Conservation (phyloP, 2,888 invertebrate genomes). For the Flexamia atlantica region DNA sequence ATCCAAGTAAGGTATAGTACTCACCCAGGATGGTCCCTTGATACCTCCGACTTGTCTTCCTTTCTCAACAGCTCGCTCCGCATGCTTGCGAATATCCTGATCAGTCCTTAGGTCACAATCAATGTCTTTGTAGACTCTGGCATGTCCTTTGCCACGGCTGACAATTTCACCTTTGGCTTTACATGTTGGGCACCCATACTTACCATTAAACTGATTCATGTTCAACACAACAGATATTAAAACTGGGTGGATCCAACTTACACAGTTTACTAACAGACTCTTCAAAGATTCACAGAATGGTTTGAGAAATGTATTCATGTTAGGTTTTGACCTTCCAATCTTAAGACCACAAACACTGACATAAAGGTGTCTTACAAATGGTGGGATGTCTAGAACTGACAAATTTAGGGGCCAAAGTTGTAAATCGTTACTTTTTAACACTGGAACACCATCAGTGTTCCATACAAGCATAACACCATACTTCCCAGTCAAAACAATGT, state of each 20-base stretch:
- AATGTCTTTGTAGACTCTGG: neutral
- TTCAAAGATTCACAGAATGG: neutral
- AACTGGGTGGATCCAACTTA: neutral
- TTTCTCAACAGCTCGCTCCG: neutral
- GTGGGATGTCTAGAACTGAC: neutral
- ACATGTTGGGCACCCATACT: neutral
- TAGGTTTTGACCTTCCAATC: neutral
- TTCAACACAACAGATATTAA: neutral
- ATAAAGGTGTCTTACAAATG: neutral
- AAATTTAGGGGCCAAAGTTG: neutral
- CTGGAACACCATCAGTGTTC: slow-evolving; percentile 4
- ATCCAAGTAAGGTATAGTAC: neutral
- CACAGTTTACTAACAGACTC: neutral
- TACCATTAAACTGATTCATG: neutral
- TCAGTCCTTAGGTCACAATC: too few species aligned
- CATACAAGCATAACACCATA: neutral
- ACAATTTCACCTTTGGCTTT: neutral
- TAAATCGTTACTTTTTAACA: neutral
- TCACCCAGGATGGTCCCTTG: neutral
- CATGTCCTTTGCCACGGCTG: neutral
- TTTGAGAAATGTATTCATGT: neutral
- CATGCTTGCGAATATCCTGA: neutral
- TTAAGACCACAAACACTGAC: neutral
- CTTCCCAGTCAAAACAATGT: too few species aligned
- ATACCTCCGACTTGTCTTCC: neutral